phyloP scores from a whole-genome alignment of 1,140 invertebrate genomes.

The Tetraneura akinire region DNA sequence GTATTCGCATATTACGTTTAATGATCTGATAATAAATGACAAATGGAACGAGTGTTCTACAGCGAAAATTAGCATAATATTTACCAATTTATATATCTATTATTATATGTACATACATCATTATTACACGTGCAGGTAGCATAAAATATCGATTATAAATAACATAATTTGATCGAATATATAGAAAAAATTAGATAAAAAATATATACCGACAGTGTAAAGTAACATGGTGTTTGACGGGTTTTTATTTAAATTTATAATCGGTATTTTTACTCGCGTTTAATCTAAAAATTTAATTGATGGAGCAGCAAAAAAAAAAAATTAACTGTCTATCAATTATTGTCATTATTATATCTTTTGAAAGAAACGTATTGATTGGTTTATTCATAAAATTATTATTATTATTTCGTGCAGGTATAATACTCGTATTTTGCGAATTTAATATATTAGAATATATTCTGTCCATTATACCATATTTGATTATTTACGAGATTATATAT shows the following conservation, averaged over 20 bases:
- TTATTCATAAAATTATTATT: too few species aligned
- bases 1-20: neutral
- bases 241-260: constrained; percentile 34
- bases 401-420: too few species aligned
- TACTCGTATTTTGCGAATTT: too few species aligned
- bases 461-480: too few species aligned
- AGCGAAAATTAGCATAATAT: constrained; percentile 19
- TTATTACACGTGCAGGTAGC: too few species aligned
- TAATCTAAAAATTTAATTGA: neutral
- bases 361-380: too few species aligned
- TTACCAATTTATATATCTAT: neutral
- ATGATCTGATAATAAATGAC: constrained; percentile 39
- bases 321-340: constrained; percentile 10
- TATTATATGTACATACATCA: neutral
- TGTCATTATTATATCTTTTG: constrained; percentile 4
- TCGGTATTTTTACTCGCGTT: neutral
- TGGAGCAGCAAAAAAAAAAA: constrained; percentile 4
- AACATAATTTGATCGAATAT: neutral
- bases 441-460: too few species aligned
- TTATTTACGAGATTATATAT: too few species aligned
- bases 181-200: neutral
- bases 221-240: neutral
- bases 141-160: constrained; percentile 18
- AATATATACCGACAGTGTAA: neutral
- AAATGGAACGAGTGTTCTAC: constrained; percentile 6